phyloP scores from a whole-genome alignment of 2,797 vertebrate species.

The Alosa sapidissima region DNA sequence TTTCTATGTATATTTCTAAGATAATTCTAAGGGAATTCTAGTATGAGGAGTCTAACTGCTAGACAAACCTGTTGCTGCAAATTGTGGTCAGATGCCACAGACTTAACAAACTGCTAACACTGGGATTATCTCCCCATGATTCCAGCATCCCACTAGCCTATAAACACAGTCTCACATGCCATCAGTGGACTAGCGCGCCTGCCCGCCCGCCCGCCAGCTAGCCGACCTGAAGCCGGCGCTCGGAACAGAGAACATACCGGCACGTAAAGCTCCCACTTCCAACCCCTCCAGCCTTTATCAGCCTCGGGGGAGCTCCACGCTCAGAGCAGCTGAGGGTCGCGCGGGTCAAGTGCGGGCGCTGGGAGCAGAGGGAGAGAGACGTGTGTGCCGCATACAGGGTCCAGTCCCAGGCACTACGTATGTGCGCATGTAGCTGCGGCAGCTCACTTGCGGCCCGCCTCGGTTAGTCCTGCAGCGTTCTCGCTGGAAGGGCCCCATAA shows the following conservation, averaged over 20 bases:
- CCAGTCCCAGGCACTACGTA: background rate
- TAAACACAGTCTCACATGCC: background rate
- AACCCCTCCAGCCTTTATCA: background rate
- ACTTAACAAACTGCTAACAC: background rate
- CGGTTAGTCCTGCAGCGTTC: conserved; percentile 3
- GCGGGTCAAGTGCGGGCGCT: background rate
- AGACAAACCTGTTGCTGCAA: background rate
- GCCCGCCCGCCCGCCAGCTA: background rate
- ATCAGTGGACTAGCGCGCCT: background rate
- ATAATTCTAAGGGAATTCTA: no score
- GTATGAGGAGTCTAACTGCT: background rate
- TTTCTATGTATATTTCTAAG: background rate
- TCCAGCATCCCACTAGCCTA: background rate
- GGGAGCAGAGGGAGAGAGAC: background rate
- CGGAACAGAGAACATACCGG: background rate
- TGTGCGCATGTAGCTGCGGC: background rate
- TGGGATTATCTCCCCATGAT: background rate
- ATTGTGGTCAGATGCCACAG: no score
- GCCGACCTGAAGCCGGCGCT: background rate
- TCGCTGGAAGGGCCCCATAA: background rate
- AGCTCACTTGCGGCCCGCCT: background rate
- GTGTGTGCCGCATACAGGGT: background rate
- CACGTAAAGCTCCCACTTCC: background rate
- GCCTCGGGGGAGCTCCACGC: background rate
- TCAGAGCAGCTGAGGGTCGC: background rate